A percentile compares a stretch with the other conserved stretches of the same genome.
Evolutionary conservation across 2,888 invertebrate genomes (phyloP).

Genomic region (Polietes domitor): DNA sequence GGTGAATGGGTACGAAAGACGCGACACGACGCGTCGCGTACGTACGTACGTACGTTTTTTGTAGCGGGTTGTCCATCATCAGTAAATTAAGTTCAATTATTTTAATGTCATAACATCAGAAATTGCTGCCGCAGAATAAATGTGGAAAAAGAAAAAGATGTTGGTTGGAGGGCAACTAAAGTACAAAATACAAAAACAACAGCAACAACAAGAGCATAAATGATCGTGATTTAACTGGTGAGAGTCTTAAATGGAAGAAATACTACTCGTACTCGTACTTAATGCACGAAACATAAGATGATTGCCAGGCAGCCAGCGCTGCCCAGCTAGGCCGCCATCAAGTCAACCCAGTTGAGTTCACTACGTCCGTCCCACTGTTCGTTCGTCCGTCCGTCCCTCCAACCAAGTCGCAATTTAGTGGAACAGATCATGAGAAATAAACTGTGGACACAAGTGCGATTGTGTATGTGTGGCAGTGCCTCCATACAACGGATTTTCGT

Average conservation of each 20-base stretch:
- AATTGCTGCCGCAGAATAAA: constrained; percentile 64
- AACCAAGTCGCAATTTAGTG: not conserved
- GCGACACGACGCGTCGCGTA: constrained; percentile 26
- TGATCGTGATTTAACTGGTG: constrained; percentile 68
- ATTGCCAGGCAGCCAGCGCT: constrained; percentile 36
- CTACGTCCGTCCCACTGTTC: too few species aligned
- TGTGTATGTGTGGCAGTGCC: constrained; percentile 11
- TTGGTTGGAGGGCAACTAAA: constrained; percentile 57
- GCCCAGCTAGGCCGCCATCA: not conserved
- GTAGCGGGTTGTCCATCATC: constrained; percentile 62
- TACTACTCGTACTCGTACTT: constrained; percentile 53
- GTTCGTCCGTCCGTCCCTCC: not conserved
- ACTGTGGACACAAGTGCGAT: not conserved
- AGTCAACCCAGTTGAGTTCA: not conserved
- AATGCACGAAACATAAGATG: constrained; percentile 65
- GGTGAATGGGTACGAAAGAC: constrained; percentile 28
- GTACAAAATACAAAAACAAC: constrained; percentile 36
- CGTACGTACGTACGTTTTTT: constrained; percentile 2
- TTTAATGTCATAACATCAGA: constrained; percentile 68
- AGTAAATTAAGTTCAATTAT: constrained; percentile 68
- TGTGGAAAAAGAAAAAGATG: constrained; percentile 12
- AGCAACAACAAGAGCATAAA: constrained; percentile 38
- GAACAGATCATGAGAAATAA: constrained; percentile 65
- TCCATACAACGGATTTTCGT: constrained; percentile 60
- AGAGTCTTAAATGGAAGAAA: constrained; percentile 66